phyloP scores from a whole-genome alignment of 2,888 invertebrate species.

The Idaea biselata region DNA sequence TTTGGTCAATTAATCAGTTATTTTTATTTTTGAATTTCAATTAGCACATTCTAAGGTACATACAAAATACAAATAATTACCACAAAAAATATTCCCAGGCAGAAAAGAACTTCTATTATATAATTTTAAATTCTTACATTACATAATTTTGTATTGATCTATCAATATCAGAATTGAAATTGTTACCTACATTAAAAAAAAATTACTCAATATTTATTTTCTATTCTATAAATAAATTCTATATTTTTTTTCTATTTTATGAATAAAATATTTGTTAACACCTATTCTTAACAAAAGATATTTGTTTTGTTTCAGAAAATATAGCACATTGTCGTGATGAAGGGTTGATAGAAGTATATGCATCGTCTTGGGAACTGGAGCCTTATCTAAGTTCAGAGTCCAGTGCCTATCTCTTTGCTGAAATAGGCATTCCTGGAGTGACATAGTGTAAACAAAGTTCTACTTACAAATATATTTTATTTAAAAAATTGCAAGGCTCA shows the following conservation, averaged over 20 bases:
- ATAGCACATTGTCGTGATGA: constrained; percentile 71
- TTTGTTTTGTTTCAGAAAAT: constrained; percentile 61
- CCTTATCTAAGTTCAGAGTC: constrained; percentile 50
- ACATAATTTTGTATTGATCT: no score
- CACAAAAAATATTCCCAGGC: no score
- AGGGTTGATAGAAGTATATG: constrained; percentile 60
- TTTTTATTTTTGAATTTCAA: no score
- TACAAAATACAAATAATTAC: no score
- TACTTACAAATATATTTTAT: neutral
- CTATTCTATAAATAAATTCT: no score
- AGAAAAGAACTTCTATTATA: no score
- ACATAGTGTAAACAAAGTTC: constrained; percentile 26
- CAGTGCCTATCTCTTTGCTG: constrained; percentile 64
- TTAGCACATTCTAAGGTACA: no score
- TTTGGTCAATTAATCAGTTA: no score
- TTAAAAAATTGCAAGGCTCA: neutral
- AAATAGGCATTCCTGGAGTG: constrained; percentile 53
- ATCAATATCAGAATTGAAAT: no score
- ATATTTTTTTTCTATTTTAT: constrained; percentile 8
- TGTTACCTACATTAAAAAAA: no score
- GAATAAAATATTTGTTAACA: neutral
- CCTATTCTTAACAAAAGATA: neutral
- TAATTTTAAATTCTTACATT: no score
- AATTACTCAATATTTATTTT: no score
- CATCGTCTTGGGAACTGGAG: constrained; percentile 66